Conservation (phyloP, 1,140 invertebrate genomes). For the Polypedilum vanderplanki region DNA sequence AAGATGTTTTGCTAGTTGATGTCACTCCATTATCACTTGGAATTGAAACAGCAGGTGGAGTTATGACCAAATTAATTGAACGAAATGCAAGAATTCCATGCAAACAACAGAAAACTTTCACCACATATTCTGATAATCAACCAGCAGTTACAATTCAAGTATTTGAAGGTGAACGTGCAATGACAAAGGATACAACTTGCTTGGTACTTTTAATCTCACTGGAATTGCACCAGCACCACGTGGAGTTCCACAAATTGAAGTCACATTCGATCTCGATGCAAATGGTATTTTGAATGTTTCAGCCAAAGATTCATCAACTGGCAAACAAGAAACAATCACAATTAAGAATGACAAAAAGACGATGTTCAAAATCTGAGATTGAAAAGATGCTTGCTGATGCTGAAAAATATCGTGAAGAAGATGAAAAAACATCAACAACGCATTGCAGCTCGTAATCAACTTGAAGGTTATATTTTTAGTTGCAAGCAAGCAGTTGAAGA, state of each 20-base stretch:
- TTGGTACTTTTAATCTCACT: conserved; percentile 60
- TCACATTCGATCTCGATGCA: conserved; percentile 54
- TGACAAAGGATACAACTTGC: conserved; percentile 70
- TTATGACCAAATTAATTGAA: conserved; percentile 59
- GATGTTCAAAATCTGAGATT: conserved; percentile 41
- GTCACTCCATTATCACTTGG: conserved; percentile 63
- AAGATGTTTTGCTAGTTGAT: conserved; percentile 70
- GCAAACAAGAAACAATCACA: conserved; percentile 41
- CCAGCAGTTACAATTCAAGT: conserved; percentile 64
- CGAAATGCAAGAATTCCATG: conserved; percentile 64
- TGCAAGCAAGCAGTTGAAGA: conserved; percentile 34
- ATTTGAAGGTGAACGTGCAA: conserved; percentile 72
- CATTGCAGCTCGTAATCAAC: conserved; percentile 11
- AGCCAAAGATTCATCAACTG: conserved; percentile 46
- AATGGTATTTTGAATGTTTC: conserved; percentile 55
- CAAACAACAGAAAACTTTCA: conserved; percentile 59
- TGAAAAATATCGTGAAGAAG: conserved; percentile 31
- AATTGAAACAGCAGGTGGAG: conserved; percentile 60
- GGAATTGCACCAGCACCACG: conserved; percentile 47
- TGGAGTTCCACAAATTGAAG: conserved; percentile 41
- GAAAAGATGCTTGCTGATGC: conserved; percentile 47
- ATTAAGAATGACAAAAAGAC: conserved; percentile 50
- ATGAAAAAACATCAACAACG: conserved; percentile 17
- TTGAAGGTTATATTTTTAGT: neutral
- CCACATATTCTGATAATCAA: conserved; percentile 60